Evolutionary conservation across 2,888 invertebrate species (phyloP), one percentile per base, ranked within the genome.

Genomic region (Catocala nupta): DNA sequence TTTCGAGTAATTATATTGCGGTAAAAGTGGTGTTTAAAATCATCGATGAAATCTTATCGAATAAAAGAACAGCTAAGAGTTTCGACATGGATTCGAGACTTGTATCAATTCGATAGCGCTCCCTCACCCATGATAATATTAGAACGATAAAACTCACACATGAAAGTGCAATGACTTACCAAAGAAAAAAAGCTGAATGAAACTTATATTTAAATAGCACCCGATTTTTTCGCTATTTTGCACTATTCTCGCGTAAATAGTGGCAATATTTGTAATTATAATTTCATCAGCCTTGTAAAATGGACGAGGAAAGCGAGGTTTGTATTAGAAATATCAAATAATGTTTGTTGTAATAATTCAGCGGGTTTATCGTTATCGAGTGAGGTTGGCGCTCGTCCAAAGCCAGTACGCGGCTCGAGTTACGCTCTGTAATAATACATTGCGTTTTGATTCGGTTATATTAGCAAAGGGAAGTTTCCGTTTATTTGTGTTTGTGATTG

Each of bases 221-320:
- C 6, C n/a, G 13, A 44, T 44, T 55, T 52, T 47, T 3, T n/a
- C 4, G 25, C 8, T 12, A 5, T 51, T 16, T 42, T 10, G 16
- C 34, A 9, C 1, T 16, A 42, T 55, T 33, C 54, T 39, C 12
- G 50, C 7, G 45, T 55, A 56, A 50, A 56, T 56, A 12, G 53
- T 60, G 11, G 16, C 11, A 65, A 43, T 39, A 51, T 47, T 25
- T 11, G 0, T 45, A 55, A 42, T 36, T 51, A 53, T 34, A 45
- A 59, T 57, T 65, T 51, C 39, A 56, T 48, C 51, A 9, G 12
- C 33, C 1, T 55, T 55, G 11, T n/a, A 59, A 55, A 61, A 77
- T 77, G 77, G 71, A 75, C 13, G 73, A 71, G 42, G 74, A 65
- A 39, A 63, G 49, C 9, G 78, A 78, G 78, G 77, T 78, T 69